Base-by-base conservation (phyloP, 2,888 invertebrate genomes). In the Drosophila setosimentum region DNA sequence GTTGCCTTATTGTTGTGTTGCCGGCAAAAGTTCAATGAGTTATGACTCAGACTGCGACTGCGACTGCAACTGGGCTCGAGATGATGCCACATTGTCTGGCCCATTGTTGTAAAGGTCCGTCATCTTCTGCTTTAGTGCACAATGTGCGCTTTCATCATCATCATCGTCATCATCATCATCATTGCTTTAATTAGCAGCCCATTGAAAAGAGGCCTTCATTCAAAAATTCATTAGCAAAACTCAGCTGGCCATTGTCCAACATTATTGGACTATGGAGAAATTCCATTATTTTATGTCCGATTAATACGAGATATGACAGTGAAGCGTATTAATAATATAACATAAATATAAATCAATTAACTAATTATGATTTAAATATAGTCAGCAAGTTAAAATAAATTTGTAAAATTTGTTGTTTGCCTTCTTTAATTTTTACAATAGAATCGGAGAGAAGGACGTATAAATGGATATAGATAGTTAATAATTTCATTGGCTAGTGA, bases 11-110 rank as follows among this genome's bases (percentile, higher is more conserved):
- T 68, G 69, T 37, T 40, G 35, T 58, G 50, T 53, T 65, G 78
- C 51, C 73, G 83, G 71, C 86, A 73, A 87, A 78, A 84, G 83
- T 84, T 84, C 83, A 84, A 88, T 84, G 83, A 84, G 88, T 88
- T 84, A 88, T 84, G 84, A 82, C 78, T 83, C 76, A 69, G 49
- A 30, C 48, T 27, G 45, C 3, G 13, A 45, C 13, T 21, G 29
- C 29, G 54, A 37, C 58, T 48, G 53, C 53, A 49, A 55, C 49
- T 21, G 27, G 29, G 29, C 18, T 49, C 27, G 53, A 45, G 24
- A 45, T 40, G 55, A 37, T 37, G 55, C 27, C 54, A 45, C 45
- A 55, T 27, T 55, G 54, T 55, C 35, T 35, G 35, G 45, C n/a
- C 16, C 54, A 55, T 55, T 55, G 54, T 55, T 55, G 37, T 37